Percentiles rank a stretch among this genome's conserved stretches.
phyloP scores from a whole-genome alignment of 2,113 vertebrate species.

The Dipodomys stephensi region DNA sequence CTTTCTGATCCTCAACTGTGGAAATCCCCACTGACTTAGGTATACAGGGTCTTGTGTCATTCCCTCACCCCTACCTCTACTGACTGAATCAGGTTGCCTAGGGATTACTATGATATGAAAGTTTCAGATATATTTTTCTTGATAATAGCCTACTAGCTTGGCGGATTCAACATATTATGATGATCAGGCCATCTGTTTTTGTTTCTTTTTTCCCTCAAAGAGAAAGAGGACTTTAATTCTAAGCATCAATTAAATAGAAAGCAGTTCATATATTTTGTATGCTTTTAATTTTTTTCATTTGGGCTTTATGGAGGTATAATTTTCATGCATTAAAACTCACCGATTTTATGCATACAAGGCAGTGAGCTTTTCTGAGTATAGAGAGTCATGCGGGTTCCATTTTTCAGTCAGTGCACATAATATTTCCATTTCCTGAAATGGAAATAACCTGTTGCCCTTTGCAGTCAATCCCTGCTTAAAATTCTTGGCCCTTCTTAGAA shows the following conservation, averaged over 20 bases:
- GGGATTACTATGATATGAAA: neutral
- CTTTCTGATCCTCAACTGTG: neutral
- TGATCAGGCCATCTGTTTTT: neutral
- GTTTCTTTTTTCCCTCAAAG: neutral
- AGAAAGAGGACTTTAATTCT: constrained; percentile 33
- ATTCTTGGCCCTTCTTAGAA: constrained; percentile 8
- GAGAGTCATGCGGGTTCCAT: neutral
- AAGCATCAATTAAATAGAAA: neutral
- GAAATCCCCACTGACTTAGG: neutral
- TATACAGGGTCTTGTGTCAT: too few relatives aligned
- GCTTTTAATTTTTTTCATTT: constrained; percentile 13
- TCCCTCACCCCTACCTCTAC: neutral
- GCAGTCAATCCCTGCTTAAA: neutral
- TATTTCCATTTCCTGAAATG: neutral
- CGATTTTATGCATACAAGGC: neutral
- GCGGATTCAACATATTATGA: neutral
- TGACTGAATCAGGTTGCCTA: neutral
- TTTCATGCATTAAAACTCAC: constrained; percentile 13
- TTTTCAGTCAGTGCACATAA: neutral
- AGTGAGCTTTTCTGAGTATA: neutral
- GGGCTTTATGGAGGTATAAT: constrained; percentile 13
- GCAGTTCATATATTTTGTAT: neutral
- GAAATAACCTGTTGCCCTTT: neutral
- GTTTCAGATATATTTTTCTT: neutral
- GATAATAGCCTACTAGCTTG: neutral